Evolutionary conservation across 2,888 invertebrate species (phyloP).

Genomic region (Diarsia mendica): DNA sequence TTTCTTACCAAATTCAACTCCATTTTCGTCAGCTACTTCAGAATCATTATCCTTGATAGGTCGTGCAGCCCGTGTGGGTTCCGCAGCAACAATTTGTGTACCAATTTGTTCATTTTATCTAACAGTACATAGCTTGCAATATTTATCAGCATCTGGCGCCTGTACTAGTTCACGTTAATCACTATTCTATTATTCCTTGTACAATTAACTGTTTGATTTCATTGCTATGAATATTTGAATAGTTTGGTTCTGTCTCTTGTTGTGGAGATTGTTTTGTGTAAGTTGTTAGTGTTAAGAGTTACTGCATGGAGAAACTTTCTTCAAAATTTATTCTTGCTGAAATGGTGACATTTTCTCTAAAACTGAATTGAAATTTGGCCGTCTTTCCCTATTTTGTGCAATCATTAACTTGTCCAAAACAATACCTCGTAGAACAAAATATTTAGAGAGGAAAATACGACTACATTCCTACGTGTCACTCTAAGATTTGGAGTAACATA

Average conservation of each 20-base stretch:
- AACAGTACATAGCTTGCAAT: constrained; percentile 58
- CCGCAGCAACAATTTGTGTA: constrained; percentile 57
- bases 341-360: neutral
- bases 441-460: neutral
- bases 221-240: constrained; percentile 63
- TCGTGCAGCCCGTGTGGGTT: constrained; percentile 43
- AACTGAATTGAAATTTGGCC: neutral
- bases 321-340: neutral
- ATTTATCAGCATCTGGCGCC: constrained; percentile 64
- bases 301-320: neutral
- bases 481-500: neutral
- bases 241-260: constrained; percentile 1
- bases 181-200: constrained; percentile 52
- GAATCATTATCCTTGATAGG: constrained; percentile 26
- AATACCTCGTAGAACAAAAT: neutral
- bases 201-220: constrained; percentile 53
- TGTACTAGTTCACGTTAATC: constrained; percentile 55
- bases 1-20: neutral
- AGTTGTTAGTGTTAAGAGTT: neutral
- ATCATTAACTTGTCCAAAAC: neutral
- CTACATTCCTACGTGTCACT: neutral
- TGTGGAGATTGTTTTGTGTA: neutral
- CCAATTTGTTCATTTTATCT: constrained; percentile 71
- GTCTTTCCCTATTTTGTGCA: neutral
- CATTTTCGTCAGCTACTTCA: constrained; percentile 21